phyloP scores from a whole-genome alignment of 1,140 invertebrate genomes.

The Drosophila albomicans region DNA sequence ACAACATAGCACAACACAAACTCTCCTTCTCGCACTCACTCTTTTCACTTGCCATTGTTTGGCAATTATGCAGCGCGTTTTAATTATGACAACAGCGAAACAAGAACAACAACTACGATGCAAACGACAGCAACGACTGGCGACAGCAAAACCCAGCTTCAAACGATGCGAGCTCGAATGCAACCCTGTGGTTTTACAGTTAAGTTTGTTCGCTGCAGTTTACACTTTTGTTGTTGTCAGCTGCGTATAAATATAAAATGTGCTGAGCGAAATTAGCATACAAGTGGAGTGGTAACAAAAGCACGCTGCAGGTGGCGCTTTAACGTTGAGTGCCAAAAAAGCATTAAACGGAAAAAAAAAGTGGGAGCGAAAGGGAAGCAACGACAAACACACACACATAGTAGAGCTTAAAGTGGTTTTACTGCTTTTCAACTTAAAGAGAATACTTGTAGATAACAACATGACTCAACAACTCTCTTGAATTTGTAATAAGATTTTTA shows the following conservation, averaged over 20 bases:
- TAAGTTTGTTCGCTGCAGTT: constrained; percentile 52
- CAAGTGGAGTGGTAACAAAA: constrained; percentile 21
- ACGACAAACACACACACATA: constrained; percentile 24
- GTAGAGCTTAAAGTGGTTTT: too few species aligned
- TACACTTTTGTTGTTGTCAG: constrained; percentile 54
- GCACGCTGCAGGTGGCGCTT: constrained; percentile 50
- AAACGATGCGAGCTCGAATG: constrained; percentile 37
- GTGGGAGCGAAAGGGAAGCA: constrained; percentile 17
- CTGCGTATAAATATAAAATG: constrained; percentile 71
- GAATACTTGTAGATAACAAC: too few species aligned
- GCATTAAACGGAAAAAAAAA: constrained; percentile 17
- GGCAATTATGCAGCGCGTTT: constrained; percentile 80
- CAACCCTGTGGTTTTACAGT: constrained; percentile 52
- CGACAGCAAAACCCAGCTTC: constrained; percentile 36
- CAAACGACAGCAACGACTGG: neutral
- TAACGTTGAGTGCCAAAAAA: constrained; percentile 42
- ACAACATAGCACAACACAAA: neutral
- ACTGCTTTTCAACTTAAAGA: too few species aligned
- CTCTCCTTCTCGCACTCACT: neutral
- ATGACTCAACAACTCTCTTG: too few species aligned
- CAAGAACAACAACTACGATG: constrained; percentile 33
- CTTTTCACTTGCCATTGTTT: constrained; percentile 60
- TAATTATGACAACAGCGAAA: constrained; percentile 74
- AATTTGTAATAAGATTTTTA: too few species aligned
- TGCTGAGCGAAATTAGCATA: constrained; percentile 77